Base-by-base conservation (phyloP, 1,140 invertebrate species). In the Drosophila auraria region DNA sequence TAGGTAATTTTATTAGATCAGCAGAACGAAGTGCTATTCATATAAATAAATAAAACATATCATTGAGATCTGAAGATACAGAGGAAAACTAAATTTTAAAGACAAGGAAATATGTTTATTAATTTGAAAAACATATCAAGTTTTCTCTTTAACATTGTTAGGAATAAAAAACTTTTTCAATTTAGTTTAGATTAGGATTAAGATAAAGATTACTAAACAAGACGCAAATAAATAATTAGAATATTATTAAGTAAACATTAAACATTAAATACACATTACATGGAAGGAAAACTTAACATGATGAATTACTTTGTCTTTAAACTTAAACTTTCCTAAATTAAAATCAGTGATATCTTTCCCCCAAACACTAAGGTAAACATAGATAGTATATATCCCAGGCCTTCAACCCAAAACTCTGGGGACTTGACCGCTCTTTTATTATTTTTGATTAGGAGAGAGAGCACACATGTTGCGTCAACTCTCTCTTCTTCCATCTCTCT, bases 391-490 rank as follows among this genome's bases (percentile, higher is more conserved):
- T 12, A 77, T 51, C 38, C 45, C 45, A 61, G 71, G n/a, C 69
- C 71, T 73, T 73, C 71, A 73, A 73, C 68, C 69, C 69, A 53
- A 73, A 68, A 51, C 51, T 64, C 8, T 17, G 15, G 12, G 17
- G 30, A 27, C n/a, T 73, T 73, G 71, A 61, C 71, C 71, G 68
- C 54, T 61, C 71, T 73, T 73, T 73, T 51, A 59, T 73, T 73
- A 59, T 53, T 59, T 70, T 72, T 25, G 33, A 58, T 72, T 36
- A 42, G 59, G 8, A 11, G 66, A 25, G 40, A 56, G 51, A 11
- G 27, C 25, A 36, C 53, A 60, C 64, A 50, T 59, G 44, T 50
- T 50, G 7, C 5, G 23, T 33, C 45, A 25, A 45, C 47, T 44
- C 25, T 15, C 45, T 50, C 70, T 27, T 40, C 23, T 56, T 1